Evolutionary conservation across 2,113 vertebrate species (phyloP), one percentile per base, ranked within the genome.

Genomic region (Megaceryle maxima): DNA sequence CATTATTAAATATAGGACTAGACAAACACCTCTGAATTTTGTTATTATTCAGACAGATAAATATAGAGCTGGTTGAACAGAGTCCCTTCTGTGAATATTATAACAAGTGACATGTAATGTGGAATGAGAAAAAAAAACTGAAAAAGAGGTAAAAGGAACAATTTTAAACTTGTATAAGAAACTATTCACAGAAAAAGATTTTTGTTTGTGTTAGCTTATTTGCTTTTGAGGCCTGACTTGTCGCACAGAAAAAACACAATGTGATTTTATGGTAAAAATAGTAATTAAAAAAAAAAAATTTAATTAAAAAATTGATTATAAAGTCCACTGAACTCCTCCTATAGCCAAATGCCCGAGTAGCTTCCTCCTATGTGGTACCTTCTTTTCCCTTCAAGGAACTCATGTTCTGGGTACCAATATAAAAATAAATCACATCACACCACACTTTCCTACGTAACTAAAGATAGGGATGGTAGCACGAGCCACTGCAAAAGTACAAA

Each of bases 11-110:
- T 95, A 93, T 43, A 96, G 90, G 59, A 90, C 86, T 79, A 94
- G 89, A 84, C 90, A 96, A 97, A 93, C 90, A 96, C 68, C 57
- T 93, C 84, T 35, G 43, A 96, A 88, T 94, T 78, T 82, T 94
- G 48, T 84, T 93, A 68, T 80, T 95, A 84, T 96, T 94, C 92
- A 92, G 59, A 88, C 62, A 96, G 95, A 91, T 78, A 97, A 96
- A 96, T 94, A 94, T 78, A 94, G 94, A 96, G 41, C 67, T 96
- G 67, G 67, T 76, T 94, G 57, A 77, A 84, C 72, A 46, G n/a
- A 82, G 66, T 94, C 62, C 69, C 77, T 96, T 95, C 91, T 95
- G 83, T 92, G 81, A 91, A 64, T 87, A 92, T 96, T 92, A 95
- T 37, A 94, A 69, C 77, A 96, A 96, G 53, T 76, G 77, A 95